phyloP scores from a whole-genome alignment of 2,888 invertebrate genomes.

The Epirrhoe tristata region DNA sequence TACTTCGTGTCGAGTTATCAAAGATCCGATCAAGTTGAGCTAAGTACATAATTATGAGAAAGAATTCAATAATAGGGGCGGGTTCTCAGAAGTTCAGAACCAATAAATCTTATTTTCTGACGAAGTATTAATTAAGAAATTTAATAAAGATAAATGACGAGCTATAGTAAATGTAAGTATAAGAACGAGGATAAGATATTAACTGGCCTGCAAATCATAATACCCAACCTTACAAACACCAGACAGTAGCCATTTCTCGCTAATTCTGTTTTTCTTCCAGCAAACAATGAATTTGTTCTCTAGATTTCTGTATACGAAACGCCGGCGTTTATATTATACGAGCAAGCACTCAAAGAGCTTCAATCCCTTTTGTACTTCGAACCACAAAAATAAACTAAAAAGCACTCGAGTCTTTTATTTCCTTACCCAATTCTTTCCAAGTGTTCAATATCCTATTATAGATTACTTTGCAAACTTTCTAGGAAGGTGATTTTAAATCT shows the following conservation, averaged over 20 bases:
- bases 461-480: constrained; percentile 62
- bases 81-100: neutral
- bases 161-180: neutral
- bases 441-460: constrained; percentile 71
- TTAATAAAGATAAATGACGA: neutral
- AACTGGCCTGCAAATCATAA: constrained; percentile 1
- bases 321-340: constrained; percentile 77
- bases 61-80: constrained; percentile 18
- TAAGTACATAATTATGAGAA: constrained; percentile 31
- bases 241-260: constrained; percentile 30
- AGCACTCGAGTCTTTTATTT: constrained; percentile 73
- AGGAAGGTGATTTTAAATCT: constrained; percentile 48
- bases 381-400: constrained; percentile 67
- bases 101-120: neutral
- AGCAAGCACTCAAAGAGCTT: constrained; percentile 57
- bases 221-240: constrained; percentile 7
- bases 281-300: constrained; percentile 33
- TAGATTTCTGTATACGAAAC: constrained; percentile 48
- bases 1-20: constrained; percentile 54
- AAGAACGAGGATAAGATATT: neutral
- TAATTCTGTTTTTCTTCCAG: constrained; percentile 34
- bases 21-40: constrained; percentile 54
- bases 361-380: constrained; percentile 62
- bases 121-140: neutral
- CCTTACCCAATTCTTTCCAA: constrained; percentile 62